These are phyloP conservation scores for Sthenelais limicola DNA, from an alignment of 2,888 invertebrate genomes.

Conservation along the genomic window DNA sequence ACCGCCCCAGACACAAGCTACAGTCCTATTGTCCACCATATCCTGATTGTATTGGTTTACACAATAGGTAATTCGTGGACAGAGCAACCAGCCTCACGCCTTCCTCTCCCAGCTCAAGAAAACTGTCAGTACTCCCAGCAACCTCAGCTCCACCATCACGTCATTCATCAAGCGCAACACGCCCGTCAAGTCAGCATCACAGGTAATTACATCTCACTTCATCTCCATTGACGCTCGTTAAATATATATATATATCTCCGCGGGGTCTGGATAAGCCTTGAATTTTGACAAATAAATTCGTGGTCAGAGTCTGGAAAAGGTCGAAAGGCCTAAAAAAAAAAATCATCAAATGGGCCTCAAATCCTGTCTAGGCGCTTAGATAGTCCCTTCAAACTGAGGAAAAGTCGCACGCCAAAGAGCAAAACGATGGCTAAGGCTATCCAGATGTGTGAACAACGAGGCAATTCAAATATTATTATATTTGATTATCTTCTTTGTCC, in stretches of 20 bases:
- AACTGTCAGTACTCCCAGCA: conserved; percentile 20
- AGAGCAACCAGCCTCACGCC: neutral
- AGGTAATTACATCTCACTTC: no score
- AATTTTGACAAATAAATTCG: neutral
- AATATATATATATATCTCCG: neutral
- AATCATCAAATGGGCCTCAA: no score
- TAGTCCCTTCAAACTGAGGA: no score
- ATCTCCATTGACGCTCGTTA: neutral
- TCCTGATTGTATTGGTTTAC: no score
- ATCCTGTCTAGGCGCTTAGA: no score
- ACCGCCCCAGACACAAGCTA: no score
- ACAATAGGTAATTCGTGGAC: conserved; percentile 27
- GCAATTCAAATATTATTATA: neutral
- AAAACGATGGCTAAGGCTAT: no score
- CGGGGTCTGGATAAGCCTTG: neutral
- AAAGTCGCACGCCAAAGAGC: no score
- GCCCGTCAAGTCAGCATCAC: conserved; percentile 32
- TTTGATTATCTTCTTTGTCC: neutral
- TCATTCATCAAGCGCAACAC: conserved; percentile 44
- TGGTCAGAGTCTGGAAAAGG: no score
- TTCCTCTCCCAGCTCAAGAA: conserved; percentile 37
- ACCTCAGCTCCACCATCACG: conserved; percentile 22
- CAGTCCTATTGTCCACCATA: no score
- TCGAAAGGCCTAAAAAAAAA: no score
- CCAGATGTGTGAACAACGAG: no score